A percentile compares a stretch with the other conserved stretches of the same genome.
Conservation (phyloP, 2,113 vertebrate genomes). For the Rhinolophus ferrumequinum region DNA sequence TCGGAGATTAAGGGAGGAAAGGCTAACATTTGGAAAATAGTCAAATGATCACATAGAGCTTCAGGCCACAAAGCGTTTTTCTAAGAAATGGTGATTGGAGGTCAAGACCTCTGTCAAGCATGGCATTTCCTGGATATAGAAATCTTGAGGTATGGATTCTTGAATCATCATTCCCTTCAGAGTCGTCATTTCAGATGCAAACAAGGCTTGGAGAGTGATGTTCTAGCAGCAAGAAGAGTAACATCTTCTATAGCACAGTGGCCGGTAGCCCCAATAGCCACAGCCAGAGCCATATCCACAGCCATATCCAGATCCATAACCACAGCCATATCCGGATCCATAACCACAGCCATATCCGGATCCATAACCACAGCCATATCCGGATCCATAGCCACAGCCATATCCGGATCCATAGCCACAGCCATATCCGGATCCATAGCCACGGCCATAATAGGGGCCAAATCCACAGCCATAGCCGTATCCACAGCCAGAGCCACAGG, state of each 20-base stretch:
- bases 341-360: not conserved
- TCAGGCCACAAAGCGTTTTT: not conserved
- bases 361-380: too few species aligned
- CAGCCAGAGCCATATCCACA: not conserved
- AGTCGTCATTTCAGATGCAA: not conserved
- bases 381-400: too few species aligned
- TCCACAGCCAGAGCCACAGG: not conserved
- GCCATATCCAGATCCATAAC: not conserved
- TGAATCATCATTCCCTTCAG: not conserved
- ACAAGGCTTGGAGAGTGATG: not conserved
- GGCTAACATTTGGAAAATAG: not conserved
- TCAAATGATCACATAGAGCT: not conserved
- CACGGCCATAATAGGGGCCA: not conserved
- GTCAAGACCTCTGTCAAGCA: too few species aligned
- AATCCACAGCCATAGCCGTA: not conserved
- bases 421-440: too few species aligned
- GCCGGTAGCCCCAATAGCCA: not conserved
- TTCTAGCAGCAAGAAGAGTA: constrained; percentile 42
- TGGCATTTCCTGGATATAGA: too few species aligned
- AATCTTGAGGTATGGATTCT: too few species aligned
- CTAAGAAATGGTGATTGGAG: fast-evolving
- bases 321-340: not conserved
- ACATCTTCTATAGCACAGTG: constrained; percentile 7
- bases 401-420: too few species aligned
- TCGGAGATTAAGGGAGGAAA: not conserved